Base-by-base conservation (phyloP, 2,888 invertebrate species). In the Synergus umbraculus region DNA sequence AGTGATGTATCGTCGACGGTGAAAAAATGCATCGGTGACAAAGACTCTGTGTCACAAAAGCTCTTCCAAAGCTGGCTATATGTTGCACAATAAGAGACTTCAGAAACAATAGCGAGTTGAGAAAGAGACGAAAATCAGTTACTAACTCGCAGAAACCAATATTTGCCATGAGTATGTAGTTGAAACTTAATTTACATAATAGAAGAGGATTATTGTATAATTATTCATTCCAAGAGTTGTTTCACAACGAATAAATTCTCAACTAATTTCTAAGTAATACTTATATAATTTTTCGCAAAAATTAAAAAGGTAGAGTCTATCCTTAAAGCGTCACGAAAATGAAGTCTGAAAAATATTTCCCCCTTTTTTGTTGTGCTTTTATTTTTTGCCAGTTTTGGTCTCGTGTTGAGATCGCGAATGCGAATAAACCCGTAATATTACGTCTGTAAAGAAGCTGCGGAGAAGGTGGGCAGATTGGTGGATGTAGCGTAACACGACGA, bases 1-100 rank as follows among this genome's bases (percentile, higher is more conserved):
- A 46, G 44, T 67, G 44, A 67, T 44, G 22, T 67, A 46, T 67
- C 12, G 44, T 44, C 18, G 46, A 67, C 44, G 44, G 22, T 66
- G 44, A 12, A 67, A 67, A 67, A 67, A 83, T 82, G 79, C 79
- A 78, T 83, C 81, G 78, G 77, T 78, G 80, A 83, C 82, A 83
- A 83, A 83, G 82, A 82, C 82, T 76, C 15, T 58, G 15, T 49
- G 29, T 77, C 54, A 82, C 81, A 84, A 37, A 84, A 84, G 83
- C 83, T 79, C 81, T 79, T 82, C 82, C 80, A 81, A 81, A 80
- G 80, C 81, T 82, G 82, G 81, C 81, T 79, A 78, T 82, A 79
- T 78, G 80, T 81, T 82, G 80, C 79, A 80, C n/a, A 66, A 15
- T 66, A 66, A 66, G n/a, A 66, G 65, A 66, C 65, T 41, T n/a